Evolutionary conservation across 2,797 vertebrate genomes (phyloP).

Genomic region (Rhabdomys pumilio): DNA sequence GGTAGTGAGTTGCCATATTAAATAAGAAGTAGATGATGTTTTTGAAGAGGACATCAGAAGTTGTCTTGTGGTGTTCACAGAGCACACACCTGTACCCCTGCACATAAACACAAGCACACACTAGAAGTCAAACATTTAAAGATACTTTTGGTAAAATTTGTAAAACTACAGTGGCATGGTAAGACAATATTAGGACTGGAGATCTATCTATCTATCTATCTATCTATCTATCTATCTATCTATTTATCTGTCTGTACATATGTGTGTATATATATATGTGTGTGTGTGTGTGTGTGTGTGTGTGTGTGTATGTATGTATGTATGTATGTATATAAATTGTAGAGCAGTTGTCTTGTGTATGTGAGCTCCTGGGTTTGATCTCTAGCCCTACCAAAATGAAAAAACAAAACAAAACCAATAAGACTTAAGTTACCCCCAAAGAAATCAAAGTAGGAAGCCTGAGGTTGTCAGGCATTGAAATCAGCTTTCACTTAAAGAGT

Average conservation of each 20-base stretch:
- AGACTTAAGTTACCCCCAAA: not conserved
- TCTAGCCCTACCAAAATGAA: not conserved
- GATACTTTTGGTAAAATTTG: not conserved
- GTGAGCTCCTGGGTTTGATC: not conserved
- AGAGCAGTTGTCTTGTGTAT: not conserved
- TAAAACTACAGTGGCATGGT: not conserved
- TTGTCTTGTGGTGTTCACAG: not conserved
- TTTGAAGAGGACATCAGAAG: not conserved
- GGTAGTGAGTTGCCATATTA: not conserved
- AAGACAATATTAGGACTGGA: not conserved
- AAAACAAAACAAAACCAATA: not conserved
- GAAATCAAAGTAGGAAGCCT: not conserved
- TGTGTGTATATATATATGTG: no score
- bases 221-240: no score
- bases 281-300: no score
- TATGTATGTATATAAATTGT: not conserved
- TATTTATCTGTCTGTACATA: no score
- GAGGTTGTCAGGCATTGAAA: not conserved
- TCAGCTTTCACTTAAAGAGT: not conserved
- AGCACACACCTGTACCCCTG: not conserved
- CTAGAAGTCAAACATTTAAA: slow-evolving; percentile 15
- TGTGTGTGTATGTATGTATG: no score
- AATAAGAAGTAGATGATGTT: not conserved
- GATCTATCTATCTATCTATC: not conserved
- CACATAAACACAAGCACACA: no score